Evolutionary conservation across 2,797 vertebrate species (phyloP).

Genomic region (Falco biarmicus): DNA sequence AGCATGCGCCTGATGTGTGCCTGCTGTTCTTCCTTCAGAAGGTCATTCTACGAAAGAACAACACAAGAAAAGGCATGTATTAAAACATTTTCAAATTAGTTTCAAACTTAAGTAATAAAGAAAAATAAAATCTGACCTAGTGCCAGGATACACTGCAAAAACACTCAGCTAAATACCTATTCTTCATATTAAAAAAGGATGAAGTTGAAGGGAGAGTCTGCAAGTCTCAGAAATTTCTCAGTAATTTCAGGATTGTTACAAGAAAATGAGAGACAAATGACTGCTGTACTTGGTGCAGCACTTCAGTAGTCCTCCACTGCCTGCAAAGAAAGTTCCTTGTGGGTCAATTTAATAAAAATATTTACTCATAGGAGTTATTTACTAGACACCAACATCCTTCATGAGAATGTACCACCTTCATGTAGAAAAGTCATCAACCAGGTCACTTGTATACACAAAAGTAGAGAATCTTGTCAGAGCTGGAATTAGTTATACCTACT

Average conservation of each 20-base stretch:
- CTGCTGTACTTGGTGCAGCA: not conserved
- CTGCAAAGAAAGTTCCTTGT: not conserved
- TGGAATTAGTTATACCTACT: not conserved
- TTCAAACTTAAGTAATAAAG: not conserved
- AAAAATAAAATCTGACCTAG: not conserved
- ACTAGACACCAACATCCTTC: not conserved
- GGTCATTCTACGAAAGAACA: slow-evolving; percentile 68
- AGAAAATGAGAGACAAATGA: not conserved
- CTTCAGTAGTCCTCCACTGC: not conserved
- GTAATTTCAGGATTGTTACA: not conserved
- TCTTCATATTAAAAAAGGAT: not conserved
- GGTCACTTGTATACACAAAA: not conserved
- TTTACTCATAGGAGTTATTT: not conserved
- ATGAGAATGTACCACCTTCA: not conserved
- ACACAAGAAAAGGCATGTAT: not conserved
- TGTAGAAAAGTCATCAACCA: not conserved
- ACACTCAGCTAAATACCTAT: not conserved
- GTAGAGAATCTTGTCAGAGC: not conserved
- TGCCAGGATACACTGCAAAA: not conserved
- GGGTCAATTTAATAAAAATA: not conserved
- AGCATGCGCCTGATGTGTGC: slow-evolving; percentile 62
- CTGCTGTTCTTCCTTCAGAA: slow-evolving; percentile 74
- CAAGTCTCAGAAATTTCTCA: not conserved
- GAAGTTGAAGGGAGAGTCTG: not conserved
- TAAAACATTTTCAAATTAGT: not conserved